A percentile compares a stretch with the other conserved stretches of the same genome.
phyloP scores from a whole-genome alignment of 2,113 vertebrate genomes.

The Tyto alba region DNA sequence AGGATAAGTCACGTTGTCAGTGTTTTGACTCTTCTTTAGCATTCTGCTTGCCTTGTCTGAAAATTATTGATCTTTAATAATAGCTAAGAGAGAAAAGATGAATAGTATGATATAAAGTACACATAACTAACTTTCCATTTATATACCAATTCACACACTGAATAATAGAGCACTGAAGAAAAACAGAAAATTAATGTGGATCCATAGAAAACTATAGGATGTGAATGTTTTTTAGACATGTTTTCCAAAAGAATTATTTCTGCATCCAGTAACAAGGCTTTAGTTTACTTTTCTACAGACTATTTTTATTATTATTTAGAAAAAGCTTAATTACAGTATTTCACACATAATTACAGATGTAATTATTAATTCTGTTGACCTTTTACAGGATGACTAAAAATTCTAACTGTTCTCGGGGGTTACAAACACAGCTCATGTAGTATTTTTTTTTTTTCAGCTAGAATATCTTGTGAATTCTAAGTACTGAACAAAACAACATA shows the following conservation, averaged over 20 bases:
- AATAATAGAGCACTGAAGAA: not conserved
- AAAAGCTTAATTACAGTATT: constrained; percentile 37
- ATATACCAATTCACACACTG: not conserved
- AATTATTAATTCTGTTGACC: constrained; percentile 61
- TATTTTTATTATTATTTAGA: constrained; percentile 42
- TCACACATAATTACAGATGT: constrained; percentile 5
- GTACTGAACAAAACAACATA: not conserved
- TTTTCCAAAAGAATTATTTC: not conserved
- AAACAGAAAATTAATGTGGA: not conserved
- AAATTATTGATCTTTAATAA: not conserved
- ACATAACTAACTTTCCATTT: not conserved
- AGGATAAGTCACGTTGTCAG: not conserved
- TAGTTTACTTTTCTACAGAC: not conserved
- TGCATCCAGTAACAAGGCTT: not conserved
- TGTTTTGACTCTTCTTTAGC: not conserved
- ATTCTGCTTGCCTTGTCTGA: not conserved
- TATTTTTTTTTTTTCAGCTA: not conserved
- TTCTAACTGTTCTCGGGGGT: not conserved
- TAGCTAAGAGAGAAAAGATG: not conserved
- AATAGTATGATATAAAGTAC: not conserved
- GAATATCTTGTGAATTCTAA: not conserved
- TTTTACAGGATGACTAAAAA: constrained; percentile 51
- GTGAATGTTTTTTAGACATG: not conserved
- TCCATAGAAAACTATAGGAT: not conserved
- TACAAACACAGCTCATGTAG: not conserved